Conservation (phyloP, 2,797 vertebrate species). For the Peromyscus aztecus region DNA sequence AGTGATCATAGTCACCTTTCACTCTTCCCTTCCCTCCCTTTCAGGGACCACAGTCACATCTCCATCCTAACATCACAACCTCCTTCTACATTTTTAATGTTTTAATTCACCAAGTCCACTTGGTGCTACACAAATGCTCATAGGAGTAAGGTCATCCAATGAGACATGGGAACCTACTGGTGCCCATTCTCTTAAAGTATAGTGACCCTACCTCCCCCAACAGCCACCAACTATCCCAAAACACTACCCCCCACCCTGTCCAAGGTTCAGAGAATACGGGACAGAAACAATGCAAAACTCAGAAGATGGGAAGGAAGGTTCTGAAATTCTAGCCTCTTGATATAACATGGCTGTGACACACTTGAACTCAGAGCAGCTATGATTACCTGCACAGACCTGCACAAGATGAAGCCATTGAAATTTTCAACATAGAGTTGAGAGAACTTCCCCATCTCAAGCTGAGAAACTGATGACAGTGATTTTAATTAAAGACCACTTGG, state of each 20-base stretch:
- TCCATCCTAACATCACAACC: not conserved
- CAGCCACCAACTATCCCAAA: not conserved
- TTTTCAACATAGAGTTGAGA: not conserved
- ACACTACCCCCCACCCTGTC: too few species aligned
- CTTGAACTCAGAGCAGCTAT: not conserved
- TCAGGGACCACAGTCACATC: not conserved
- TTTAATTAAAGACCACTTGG: not conserved
- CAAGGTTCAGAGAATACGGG: rapidly evolving
- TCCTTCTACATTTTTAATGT: not conserved
- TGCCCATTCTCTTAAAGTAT: not conserved
- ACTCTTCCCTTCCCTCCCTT: not conserved
- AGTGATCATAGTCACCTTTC: not conserved
- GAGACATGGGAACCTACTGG: too few species aligned
- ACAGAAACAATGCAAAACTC: not conserved
- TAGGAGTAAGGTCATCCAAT: not conserved
- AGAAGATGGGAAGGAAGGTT: not conserved
- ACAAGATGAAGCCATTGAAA: not conserved
- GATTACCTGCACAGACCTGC: not conserved
- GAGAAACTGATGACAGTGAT: not conserved
- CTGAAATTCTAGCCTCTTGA: too few species aligned
- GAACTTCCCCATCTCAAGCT: not conserved
- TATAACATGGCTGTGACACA: not conserved
- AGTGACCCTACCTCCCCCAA: not conserved
- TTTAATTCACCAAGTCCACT: too few species aligned
- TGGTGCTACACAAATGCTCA: not conserved